Evolutionary conservation across 2,113 vertebrate genomes (phyloP).

Genomic region (Malurus elegans): DNA sequence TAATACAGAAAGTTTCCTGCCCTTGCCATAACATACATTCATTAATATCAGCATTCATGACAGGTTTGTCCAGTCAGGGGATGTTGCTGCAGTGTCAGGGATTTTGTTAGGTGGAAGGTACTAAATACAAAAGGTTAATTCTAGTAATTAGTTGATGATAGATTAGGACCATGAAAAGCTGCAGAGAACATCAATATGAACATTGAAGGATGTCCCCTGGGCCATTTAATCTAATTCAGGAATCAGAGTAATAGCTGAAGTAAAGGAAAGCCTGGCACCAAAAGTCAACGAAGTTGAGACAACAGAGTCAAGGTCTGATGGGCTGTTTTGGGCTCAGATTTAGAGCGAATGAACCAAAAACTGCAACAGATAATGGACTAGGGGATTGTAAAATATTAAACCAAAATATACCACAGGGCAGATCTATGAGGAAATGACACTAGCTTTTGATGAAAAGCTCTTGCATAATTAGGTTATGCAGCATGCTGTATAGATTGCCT

Average conservation of each 20-base stretch:
- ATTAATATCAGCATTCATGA: not conserved
- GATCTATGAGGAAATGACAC: constrained; percentile 25
- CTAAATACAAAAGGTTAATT: constrained; percentile 59
- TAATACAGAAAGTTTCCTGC: not conserved
- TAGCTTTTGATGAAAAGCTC: constrained; percentile 14
- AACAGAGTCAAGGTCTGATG: not conserved
- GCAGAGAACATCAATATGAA: constrained; percentile 38
- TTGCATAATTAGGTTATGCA: not conserved
- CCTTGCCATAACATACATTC: not conserved
- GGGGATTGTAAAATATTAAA: constrained; percentile 1
- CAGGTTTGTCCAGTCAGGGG: not conserved
- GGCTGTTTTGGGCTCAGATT: constrained; percentile 16
- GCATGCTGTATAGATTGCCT: not conserved
- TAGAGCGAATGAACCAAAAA: not conserved
- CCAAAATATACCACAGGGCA: not conserved
- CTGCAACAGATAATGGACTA: not conserved
- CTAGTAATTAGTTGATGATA: constrained; percentile 60
- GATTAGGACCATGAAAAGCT: constrained; percentile 39
- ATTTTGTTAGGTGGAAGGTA: constrained; percentile 26
- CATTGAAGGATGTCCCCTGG: constrained; percentile 3
- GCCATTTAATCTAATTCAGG: constrained; percentile 43
- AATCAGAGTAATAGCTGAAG: constrained; percentile 21
- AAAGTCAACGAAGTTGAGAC: constrained; percentile 30
- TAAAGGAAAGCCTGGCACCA: constrained; percentile 30
- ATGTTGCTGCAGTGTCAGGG: constrained; percentile 22